Evolutionary conservation across 2,113 vertebrate genomes (phyloP), one percentile per base, ranked within the genome.

Genomic region (Henicopernis longicauda): DNA sequence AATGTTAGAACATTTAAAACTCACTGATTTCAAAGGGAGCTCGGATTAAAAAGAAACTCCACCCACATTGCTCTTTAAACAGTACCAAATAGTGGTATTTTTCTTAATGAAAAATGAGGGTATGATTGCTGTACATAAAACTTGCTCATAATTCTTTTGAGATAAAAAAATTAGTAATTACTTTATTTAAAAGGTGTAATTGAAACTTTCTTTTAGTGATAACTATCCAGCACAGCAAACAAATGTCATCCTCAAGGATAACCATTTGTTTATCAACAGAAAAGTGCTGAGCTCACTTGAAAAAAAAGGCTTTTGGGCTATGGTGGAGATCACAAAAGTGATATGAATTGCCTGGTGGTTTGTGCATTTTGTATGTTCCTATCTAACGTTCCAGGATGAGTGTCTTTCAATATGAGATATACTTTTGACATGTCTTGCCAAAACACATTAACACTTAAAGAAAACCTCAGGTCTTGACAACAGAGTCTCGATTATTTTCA

Each of bases 401-500:
- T 52, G 44, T 58, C 61, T 95, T 88, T 72, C 74, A 78, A 31
- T 50, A 62, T 6, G 29, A 71, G 36, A 69, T 47, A 78, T 63
- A 62, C 5, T 97, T 92, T 85, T 90, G 95, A 93, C 74, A 27
- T 31, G 26, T 45, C 76, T 92, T 95, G 86, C 40, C 84, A 90
- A 76, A 86, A 87, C 25, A 58, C n/a, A 49, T 94, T 87, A 80
- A 63, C 54, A 55, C 49, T 58, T 1, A 6, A 82, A 93, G 36
- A 82, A 93, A 54, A 78, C 7, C 52, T 92, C 36, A 81, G 38
- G 42, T 86, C 82, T 86, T 97, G 95, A 94, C 95, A 96, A 87
- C 8, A 76, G 16, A 93, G 58, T 62, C 72, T 97, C 93, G 96
- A 95, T 93, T 96, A 91, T 96, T 96, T 95, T 76, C 42, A 26